Conservation (phyloP, 1,140 invertebrate species). For the Leguminivora glycinivorella region DNA sequence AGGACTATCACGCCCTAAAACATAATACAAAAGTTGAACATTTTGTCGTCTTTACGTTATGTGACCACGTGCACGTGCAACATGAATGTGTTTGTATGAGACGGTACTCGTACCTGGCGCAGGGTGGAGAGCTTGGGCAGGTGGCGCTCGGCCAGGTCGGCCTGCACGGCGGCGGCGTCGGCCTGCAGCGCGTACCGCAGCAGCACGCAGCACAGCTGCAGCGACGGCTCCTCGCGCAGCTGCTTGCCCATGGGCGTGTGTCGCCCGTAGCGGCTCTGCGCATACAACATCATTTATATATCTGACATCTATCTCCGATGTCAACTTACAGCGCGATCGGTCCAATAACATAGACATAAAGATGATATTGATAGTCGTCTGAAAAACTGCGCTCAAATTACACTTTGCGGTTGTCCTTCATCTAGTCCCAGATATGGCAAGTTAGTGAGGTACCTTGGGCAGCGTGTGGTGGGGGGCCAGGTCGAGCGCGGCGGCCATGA, state of each 20-base stretch:
- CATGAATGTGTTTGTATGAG: too few species aligned
- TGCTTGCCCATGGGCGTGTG: conserved; percentile 94
- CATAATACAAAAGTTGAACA: too few species aligned
- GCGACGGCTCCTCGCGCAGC: conserved; percentile 96
- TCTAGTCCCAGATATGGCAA: too few species aligned
- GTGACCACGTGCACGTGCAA: too few species aligned
- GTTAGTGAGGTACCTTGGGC: conserved; percentile 84
- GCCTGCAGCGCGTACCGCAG: conserved; percentile 90
- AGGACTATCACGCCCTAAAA: conserved; percentile 77
- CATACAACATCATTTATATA: conserved; percentile 15
- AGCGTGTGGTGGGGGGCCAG: conserved; percentile 89
- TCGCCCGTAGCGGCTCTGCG: conserved; percentile 91
- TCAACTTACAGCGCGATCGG: too few species aligned
- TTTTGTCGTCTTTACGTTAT: too few species aligned
- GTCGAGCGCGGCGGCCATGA: conserved; percentile 97
- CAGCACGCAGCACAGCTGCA: conserved; percentile 94
- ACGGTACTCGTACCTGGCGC: conserved; percentile 86
- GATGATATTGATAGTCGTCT: too few species aligned
- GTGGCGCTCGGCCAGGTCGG: conserved; percentile 89
- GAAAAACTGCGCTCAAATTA: too few species aligned
- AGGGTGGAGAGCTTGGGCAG: conserved; percentile 93
- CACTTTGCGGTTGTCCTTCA: too few species aligned
- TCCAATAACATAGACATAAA: too few species aligned
- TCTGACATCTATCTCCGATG: too few species aligned
- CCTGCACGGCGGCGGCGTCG: conserved; percentile 87